A percentile compares a stretch with the other conserved stretches of the same genome.
phyloP scores from a whole-genome alignment of 2,888 invertebrate genomes.

The Neoitamus cyanurus region DNA sequence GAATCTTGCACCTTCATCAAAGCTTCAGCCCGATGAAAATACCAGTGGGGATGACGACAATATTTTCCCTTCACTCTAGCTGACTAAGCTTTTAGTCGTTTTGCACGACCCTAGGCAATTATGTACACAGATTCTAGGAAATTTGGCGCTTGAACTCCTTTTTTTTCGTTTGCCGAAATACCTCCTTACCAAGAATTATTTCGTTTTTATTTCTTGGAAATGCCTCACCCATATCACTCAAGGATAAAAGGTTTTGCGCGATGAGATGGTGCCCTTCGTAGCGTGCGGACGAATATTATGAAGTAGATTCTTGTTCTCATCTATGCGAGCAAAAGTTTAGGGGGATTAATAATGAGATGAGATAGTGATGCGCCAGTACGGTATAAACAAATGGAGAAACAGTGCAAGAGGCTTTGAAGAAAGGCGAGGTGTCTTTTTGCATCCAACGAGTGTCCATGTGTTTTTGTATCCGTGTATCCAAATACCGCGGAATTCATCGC shows the following conservation, averaged over 20 bases:
- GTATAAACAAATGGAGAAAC: no score
- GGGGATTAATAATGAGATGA: no score
- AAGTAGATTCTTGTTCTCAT: background rate
- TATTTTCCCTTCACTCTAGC: background rate
- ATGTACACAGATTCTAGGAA: background rate
- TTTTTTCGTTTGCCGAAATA: background rate
- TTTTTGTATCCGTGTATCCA: no score
- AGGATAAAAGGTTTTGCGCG: background rate
- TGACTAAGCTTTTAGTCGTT: background rate
- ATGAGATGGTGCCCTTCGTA: background rate
- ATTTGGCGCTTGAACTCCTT: background rate
- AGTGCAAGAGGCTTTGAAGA: no score
- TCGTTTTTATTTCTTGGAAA: background rate
- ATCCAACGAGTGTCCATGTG: no score
- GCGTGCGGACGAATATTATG: background rate
- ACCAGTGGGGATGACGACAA: background rate
- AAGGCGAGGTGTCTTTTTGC: no score
- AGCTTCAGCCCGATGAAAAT: background rate
- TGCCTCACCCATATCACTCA: background rate
- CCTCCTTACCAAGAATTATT: background rate
- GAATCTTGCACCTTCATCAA: background rate
- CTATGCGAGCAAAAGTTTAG: background rate
- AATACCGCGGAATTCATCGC: no score
- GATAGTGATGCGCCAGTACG: no score
- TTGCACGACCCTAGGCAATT: background rate